Conservation (phyloP, 2,888 invertebrate species). For the Timandra comae region DNA sequence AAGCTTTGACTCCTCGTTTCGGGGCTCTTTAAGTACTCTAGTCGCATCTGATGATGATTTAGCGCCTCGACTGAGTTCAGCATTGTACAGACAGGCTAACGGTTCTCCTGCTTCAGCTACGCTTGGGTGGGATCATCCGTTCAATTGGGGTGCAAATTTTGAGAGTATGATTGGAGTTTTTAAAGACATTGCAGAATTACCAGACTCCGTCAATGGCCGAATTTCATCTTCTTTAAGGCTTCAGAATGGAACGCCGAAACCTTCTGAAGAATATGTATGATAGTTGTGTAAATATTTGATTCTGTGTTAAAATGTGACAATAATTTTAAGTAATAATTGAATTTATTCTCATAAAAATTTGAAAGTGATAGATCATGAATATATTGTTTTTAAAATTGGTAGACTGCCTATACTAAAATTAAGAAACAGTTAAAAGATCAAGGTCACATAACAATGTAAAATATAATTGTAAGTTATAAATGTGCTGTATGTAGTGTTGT, state of each 20-base stretch:
- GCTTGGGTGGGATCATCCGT: conserved; percentile 94
- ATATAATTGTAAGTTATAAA: conserved; percentile 25
- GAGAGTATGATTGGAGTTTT: conserved; percentile 97
- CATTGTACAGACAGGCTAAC: conserved; percentile 86
- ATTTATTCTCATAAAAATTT: no score
- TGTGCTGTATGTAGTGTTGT: conserved; percentile 1
- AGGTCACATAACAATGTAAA: conserved; percentile 27
- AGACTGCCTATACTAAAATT: no score
- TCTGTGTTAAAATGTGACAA: conserved; percentile 12
- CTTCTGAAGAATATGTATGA: conserved; percentile 93
- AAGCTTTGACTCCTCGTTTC: conserved; percentile 95
- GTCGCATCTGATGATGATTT: conserved; percentile 96
- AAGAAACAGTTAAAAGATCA: conserved; percentile 2
- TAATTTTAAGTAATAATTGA: no score
- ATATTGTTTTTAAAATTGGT: no score
- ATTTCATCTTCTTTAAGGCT: conserved; percentile 85
- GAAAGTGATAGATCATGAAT: no score
- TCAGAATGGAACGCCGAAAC: conserved; percentile 87
- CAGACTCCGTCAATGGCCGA: conserved; percentile 86
- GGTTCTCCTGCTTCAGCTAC: conserved; percentile 87
- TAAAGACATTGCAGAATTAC: conserved; percentile 96
- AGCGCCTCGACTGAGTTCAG: conserved; percentile 86
- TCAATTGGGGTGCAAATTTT: conserved; percentile 98
- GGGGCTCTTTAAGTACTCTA: conserved; percentile 94
- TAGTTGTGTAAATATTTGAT: conserved; percentile 18